Conservation (phyloP, 2,797 vertebrate species). For the Halcyon chelicuti region DNA sequence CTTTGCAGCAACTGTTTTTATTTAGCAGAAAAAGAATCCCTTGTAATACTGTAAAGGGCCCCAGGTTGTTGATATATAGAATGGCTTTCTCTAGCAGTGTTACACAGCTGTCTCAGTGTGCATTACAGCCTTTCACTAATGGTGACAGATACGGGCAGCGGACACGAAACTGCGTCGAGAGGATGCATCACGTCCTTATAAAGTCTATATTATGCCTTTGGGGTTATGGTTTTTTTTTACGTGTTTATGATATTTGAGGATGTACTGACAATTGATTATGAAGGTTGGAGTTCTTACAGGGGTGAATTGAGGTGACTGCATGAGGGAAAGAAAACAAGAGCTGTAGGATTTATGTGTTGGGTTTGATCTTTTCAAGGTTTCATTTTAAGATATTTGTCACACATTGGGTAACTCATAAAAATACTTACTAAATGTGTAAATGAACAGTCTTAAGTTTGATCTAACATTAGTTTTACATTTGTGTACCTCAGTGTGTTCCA, state of each 20-base stretch:
- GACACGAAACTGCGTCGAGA: background rate
- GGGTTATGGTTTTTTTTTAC: background rate
- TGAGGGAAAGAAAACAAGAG: background rate
- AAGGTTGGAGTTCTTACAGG: background rate
- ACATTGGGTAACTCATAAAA: background rate
- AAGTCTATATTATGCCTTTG: background rate
- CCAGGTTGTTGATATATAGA: background rate
- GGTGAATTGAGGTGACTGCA: background rate
- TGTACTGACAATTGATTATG: background rate
- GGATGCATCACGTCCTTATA: background rate
- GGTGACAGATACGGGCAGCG: background rate
- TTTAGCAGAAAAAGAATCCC: slow-evolving; percentile 8
- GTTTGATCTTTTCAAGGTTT: background rate
- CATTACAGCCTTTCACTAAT: background rate
- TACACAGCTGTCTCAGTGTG: background rate
- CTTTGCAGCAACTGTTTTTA: slow-evolving; percentile 15
- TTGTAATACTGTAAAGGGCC: background rate
- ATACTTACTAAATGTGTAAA: background rate
- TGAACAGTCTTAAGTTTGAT: background rate
- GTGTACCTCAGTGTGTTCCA: background rate
- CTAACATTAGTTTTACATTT: background rate
- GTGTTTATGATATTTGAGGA: background rate
- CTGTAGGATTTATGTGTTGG: background rate
- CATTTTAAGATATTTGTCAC: background rate
- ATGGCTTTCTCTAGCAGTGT: background rate